Base-by-base conservation (phyloP, 1,140 invertebrate species). In the Lucilia cuprina region DNA sequence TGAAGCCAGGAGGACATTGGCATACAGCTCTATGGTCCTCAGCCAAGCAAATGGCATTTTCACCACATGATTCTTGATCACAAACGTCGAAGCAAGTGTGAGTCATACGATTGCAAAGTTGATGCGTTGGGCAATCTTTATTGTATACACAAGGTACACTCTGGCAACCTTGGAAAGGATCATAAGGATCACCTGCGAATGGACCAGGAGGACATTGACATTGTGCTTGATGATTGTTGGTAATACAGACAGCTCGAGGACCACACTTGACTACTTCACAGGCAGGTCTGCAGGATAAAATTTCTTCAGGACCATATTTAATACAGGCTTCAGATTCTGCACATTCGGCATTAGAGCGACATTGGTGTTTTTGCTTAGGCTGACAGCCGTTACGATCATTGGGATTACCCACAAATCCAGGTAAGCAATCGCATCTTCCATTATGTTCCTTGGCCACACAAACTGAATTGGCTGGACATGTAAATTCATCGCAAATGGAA, bases 191-290 rank as follows among this genome's bases (percentile, higher is more conserved):
- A 1, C 97, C 97, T 9, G 95, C 94, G 89, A 94, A 97, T 0
- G 95, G 93, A 17, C 96, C 96, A 7, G 94, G 94, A 9, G 96
- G 96, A 89, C 97, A 98, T 88, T 97, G 95, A 88, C 97, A 98
- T 89, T 96, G 95, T 0, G 96, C 95, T 5, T 95, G 95, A 88
- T 98, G 97, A 90, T 97, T 97, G 86, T 97, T 96, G 3, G 96
- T 96, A 17, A 97, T 93, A 87, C 96, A 97, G 14, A 97, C 92
- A 21, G 97, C 96, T 86, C 96, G 95, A 0, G 96, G 96, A 8
- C 97, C 97, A 90, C 97, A 98, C 60, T 93, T 93, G 3, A 96
- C 88, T 19, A 93, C 93, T 82, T 95, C 93, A 89, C 97, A 98
- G 82, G 96, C 96, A 1, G 95, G 92, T 82, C 94, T 91, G 89